phyloP scores from a whole-genome alignment of 1,140 invertebrate species.

The Solen grandis region DNA sequence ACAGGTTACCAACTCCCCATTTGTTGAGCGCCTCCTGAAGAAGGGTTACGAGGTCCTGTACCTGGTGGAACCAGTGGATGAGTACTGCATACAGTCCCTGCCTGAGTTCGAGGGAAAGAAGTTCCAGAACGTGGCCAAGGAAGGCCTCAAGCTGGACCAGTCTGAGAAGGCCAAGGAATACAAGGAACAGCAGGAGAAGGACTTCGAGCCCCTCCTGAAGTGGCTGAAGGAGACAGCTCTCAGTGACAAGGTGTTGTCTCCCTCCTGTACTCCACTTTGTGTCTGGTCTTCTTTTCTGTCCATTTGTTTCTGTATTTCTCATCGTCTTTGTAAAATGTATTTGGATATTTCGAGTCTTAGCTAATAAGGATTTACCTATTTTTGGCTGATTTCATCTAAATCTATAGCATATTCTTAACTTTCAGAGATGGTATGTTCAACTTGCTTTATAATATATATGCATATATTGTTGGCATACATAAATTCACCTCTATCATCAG shows the following conservation, averaged over 20 bases:
- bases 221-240: constrained; percentile 93
- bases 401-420: too few species aligned
- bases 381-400: too few species aligned
- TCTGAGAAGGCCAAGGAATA: constrained; percentile 91
- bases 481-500: too few species aligned
- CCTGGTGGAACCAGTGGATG: constrained; percentile 98
- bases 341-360: too few species aligned
- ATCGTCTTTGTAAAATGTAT: too few species aligned
- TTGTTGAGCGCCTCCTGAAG: constrained; percentile 95
- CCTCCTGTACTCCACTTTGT: too few species aligned
- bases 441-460: too few species aligned
- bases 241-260: constrained; percentile 91
- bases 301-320: too few species aligned
- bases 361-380: too few species aligned
- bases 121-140: constrained; percentile 99
- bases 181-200: constrained; percentile 89
- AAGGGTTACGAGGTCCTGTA: constrained; percentile 99
- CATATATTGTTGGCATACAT: too few species aligned
- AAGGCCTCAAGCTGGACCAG: constrained; percentile 93
- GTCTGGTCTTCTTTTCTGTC: too few species aligned
- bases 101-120: constrained; percentile 99
- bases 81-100: constrained; percentile 97
- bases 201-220: constrained; percentile 94
- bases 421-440: too few species aligned
- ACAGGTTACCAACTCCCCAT: constrained; percentile 94